Percentiles rank a stretch among this genome's conserved stretches.
Evolutionary conservation across 2,888 invertebrate genomes (phyloP).

Genomic region (Cantharis rustica): DNA sequence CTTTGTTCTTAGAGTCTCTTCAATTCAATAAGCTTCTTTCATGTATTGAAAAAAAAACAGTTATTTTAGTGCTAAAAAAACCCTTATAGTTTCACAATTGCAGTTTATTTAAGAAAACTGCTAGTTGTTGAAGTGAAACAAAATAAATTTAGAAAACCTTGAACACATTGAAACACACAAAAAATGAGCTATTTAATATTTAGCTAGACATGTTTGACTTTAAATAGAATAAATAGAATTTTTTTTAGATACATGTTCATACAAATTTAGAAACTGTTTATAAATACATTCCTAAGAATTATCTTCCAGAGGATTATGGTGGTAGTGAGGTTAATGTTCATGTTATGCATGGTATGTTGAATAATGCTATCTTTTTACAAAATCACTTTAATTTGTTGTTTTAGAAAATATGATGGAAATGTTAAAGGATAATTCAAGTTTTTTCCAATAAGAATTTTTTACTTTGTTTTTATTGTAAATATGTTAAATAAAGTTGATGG

Average conservation of each 20-base stretch:
- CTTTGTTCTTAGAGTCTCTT: not conserved
- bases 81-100: not conserved
- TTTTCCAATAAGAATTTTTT: not conserved
- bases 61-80: too few relatives aligned
- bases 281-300: slow-evolving; percentile 3
- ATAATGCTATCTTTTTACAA: not conserved
- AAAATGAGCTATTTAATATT: not conserved
- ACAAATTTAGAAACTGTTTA: not conserved
- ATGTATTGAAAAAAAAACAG: too few relatives aligned
- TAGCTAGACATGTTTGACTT: not conserved
- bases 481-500: not conserved
- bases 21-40: too few relatives aligned
- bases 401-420: not conserved
- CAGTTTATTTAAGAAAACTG: too few relatives aligned
- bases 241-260: slow-evolving; percentile 7
- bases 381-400: not conserved
- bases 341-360: slow-evolving; percentile 4
- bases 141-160: not conserved
- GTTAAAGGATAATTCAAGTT: not conserved
- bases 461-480: not conserved
- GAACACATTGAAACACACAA: not conserved
- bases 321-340: not conserved
- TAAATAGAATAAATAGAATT: not conserved
- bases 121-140: too few relatives aligned
- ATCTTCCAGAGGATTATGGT: slow-evolving; percentile 7